Base-by-base conservation (phyloP, 2,888 invertebrate genomes). In the Antitype chi region DNA sequence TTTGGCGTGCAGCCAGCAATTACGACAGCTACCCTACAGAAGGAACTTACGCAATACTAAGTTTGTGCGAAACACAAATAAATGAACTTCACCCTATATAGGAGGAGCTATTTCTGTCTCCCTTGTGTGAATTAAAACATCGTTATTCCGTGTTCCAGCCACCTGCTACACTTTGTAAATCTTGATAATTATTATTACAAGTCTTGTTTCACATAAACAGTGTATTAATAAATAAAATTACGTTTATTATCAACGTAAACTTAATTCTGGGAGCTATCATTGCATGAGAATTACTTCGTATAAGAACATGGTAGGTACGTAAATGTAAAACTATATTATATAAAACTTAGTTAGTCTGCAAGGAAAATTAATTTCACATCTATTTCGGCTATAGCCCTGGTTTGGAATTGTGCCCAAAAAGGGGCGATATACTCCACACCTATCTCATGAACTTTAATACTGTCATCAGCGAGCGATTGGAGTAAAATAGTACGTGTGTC, bases 1-100 rank as follows among this genome's bases (percentile, higher is more conserved):
- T 78, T 82, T 85, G 88, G 86, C 84, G n/a, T 63, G 47, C 38
- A 74, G 86, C 87, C 88, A 86, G 70, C 73, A 87, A 87, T 86
- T 84, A 85, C 63, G 25, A 59, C 66, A 75, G 74, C 70, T 67
- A 70, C 60, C 66, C 82, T 74, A 69, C 62, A 67, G 60, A 72
- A 77, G 59, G 57, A 82, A 83, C 85, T 85, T 78, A 85, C 78
- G 77, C 74, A 81, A 78, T 77, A 74, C 53, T 66, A 78, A 69
- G 78, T 81, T 85, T 38, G 60, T 70, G 55, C 43, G 68, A 62
- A 85, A 82, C 64, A 84, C 69, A 85, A 85, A 85, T 76, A 85
- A 85, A 76, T 85, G 82, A 84, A 84, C 75, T 85, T 79, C 53
- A 7, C 64, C 70, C 57, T 78, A 76, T 59, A 77, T 32, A 60